A percentile compares a stretch with the other conserved stretches of the same genome.
Conservation (phyloP, 2,888 invertebrate species). For the Cryptosula pallasiana region DNA sequence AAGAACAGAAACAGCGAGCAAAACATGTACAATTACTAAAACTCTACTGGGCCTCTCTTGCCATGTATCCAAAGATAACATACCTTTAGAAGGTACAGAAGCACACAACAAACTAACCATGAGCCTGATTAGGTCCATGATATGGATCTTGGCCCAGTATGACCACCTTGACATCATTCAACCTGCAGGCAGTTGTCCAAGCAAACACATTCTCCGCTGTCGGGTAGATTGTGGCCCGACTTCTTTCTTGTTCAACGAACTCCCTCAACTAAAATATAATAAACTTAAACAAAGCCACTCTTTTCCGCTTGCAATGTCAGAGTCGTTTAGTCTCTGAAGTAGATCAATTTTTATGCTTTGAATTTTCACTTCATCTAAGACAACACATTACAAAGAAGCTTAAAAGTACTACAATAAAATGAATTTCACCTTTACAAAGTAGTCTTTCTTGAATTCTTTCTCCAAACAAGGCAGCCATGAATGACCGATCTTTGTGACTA, state of each 20-base stretch:
- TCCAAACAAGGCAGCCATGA: conserved; percentile 57
- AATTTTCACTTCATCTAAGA: no score
- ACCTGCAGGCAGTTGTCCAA: conserved; percentile 56
- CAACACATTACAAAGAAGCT: no score
- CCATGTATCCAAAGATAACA: no score
- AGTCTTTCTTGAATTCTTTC: conserved; percentile 57
- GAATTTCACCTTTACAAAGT: conserved; percentile 56
- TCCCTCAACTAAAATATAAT: conserved; percentile 54
- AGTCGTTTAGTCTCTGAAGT: no score
- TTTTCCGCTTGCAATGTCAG: no score
- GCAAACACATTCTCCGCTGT: conserved; percentile 57
- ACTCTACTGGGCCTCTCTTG: no score
- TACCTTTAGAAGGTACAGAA: neutral
- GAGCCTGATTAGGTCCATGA: conserved; percentile 61
- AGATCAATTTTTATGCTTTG: no score
- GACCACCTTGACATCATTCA: conserved; percentile 58
- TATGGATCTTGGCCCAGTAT: conserved; percentile 63
- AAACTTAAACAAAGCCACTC: no score
- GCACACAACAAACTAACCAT: conserved; percentile 53
- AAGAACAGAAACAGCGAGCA: neutral
- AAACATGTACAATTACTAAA: no score
- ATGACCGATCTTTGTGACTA: conserved; percentile 52
- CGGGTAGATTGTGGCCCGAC: conserved; percentile 55
- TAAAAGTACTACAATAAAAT: no score
- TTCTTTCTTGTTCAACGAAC: conserved; percentile 56